Evolutionary conservation across 2,113 vertebrate species (phyloP), one percentile per base, ranked within the genome.

Genomic region (Regulus satrapa): DNA sequence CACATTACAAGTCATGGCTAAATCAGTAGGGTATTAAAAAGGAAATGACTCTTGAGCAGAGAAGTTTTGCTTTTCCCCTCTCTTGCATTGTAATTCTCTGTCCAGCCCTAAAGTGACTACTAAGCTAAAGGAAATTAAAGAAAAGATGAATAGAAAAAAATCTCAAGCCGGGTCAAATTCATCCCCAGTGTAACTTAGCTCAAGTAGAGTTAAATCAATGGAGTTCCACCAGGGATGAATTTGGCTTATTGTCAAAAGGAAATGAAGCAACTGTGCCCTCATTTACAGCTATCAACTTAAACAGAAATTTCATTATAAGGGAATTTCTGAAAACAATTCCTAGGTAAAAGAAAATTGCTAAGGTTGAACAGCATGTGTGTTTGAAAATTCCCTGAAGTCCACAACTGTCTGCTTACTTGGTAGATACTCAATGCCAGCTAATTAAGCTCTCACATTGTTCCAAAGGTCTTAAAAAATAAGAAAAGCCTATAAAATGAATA

Each of bases 101-200:
- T 88, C 89, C 72, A 94, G 87, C 51, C 55, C 88, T 96, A 96
- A 96, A 95, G 89, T 4, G 82, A 94, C 89, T 94, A 77, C 93
- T 93, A 96, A 97, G 89, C 94, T 93, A 95, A 95, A 97, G 94
- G 95, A 96, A 97, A 97, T 96, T 95, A 96, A 97, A 95, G 89
- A 95, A 96, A 94, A 96, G 55, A 96, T 97, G 89, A 93, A 96
- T 93, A 91, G 93, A 96, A 97, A 81, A 89, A 95, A 79, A 77
- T 77, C 82, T 96, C 59, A 31, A 88, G 68, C 88, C 93, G 79
- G 88, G 68, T 93, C 95, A 96, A 96, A 97, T 96, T 95, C 72
- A 95, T 97, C 93, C 96, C 95, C 85, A 85, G 92, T 55, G 95
- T 92, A 96, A 34, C 75, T 90, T 88, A 93, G 94, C 90, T 96